These are phyloP conservation scores for Drosophila nigricruria DNA, from an alignment of 2,888 invertebrate species.

Conservation along the genomic window DNA sequence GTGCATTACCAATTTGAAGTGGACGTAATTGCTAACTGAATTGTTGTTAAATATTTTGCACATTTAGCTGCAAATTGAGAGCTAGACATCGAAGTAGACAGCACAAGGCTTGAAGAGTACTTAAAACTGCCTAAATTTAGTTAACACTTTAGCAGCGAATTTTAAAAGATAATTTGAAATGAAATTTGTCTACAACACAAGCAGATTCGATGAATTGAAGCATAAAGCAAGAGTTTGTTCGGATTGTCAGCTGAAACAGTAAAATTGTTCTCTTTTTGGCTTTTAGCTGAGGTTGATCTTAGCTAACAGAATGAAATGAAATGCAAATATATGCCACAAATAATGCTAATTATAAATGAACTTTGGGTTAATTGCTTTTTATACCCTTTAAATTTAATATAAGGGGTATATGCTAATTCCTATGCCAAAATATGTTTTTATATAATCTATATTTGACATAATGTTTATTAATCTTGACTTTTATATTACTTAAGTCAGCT, in stretches of 20 bases:
- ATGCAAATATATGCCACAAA: constrained; percentile 14
- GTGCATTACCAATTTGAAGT: constrained; percentile 16
- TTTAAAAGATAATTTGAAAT: neutral
- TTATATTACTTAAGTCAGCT: neutral
- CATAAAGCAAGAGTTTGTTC: neutral
- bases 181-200: neutral
- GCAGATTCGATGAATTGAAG: too few species aligned
- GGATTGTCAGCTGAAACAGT: neutral
- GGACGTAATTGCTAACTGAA: constrained; percentile 29
- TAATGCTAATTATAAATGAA: constrained; percentile 4
- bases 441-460: neutral
- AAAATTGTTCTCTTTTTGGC: neutral
- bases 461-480: neutral
- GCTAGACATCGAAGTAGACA: constrained; percentile 4
- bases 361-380: constrained; percentile 20
- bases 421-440: neutral
- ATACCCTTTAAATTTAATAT: neutral
- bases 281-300: neutral
- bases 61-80: constrained; percentile 24
- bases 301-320: neutral
- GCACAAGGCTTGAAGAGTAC: neutral
- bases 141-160: neutral
- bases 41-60: constrained; percentile 19
- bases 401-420: neutral
- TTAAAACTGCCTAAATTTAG: neutral